Percentiles rank a stretch among this genome's conserved stretches.
phyloP scores from a whole-genome alignment of 2,797 vertebrate species.

The Potorous gilbertii region DNA sequence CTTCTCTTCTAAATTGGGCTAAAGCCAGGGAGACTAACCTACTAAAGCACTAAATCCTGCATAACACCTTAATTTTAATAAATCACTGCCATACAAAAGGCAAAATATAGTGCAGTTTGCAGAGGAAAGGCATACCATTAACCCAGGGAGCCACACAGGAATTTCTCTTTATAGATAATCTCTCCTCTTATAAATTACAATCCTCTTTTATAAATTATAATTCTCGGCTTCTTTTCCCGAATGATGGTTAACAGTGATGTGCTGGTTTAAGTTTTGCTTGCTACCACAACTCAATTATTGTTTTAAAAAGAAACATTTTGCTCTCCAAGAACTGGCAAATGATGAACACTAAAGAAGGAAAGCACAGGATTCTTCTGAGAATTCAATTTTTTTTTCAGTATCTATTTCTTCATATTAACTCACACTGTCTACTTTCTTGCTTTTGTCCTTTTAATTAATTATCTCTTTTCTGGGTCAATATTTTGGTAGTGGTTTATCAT shows the following conservation, averaged over 20 bases:
- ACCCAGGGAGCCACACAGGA: background rate
- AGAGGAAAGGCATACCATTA: background rate
- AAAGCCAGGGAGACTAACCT: background rate
- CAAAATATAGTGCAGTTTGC: background rate
- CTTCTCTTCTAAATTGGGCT: background rate
- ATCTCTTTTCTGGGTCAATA: background rate
- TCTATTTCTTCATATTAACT: slow-evolving; percentile 12
- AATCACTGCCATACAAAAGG: background rate
- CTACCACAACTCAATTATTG: background rate
- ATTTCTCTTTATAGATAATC: background rate
- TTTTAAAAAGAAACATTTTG: background rate
- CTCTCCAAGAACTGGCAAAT: background rate
- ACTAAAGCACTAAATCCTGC: background rate
- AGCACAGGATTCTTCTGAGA: background rate
- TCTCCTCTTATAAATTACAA: background rate
- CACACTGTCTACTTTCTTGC: background rate
- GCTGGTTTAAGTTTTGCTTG: background rate
- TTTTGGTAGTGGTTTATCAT: background rate
- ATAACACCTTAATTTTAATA: background rate
- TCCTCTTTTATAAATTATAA: background rate
- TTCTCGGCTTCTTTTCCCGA: background rate
- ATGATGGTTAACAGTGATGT: background rate
- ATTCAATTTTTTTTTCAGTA: background rate
- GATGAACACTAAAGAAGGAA: background rate
- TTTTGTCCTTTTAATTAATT: background rate